Evolutionary conservation across 2,888 invertebrate species (phyloP).

Genomic region (Uropetala carovei): DNA sequence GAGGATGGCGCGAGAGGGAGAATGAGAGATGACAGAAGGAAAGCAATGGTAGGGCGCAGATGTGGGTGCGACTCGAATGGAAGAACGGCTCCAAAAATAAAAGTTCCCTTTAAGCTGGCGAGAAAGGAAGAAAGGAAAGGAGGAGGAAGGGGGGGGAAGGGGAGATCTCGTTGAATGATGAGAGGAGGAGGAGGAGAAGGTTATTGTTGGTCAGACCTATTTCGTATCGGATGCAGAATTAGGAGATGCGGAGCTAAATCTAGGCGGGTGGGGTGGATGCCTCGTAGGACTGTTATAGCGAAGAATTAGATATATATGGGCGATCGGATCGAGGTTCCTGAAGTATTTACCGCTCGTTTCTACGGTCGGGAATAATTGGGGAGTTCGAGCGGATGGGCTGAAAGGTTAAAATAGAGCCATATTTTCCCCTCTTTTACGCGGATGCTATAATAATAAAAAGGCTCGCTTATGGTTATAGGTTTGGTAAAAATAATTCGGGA

Average conservation of each 20-base stretch:
- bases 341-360: background rate
- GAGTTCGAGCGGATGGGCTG: background rate
- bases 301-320: background rate
- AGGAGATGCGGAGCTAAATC: background rate
- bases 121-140: background rate
- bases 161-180: background rate
- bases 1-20: constrained; percentile 3
- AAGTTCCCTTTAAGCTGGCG: background rate
- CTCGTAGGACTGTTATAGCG: background rate
- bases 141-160: background rate
- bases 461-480: background rate
- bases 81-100: constrained; percentile 10
- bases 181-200: no score
- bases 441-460: background rate
- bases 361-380: background rate
- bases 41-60: constrained; percentile 39
- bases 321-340: background rate
- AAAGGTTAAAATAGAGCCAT: background rate
- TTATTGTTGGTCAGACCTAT: background rate
- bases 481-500: background rate
- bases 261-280: no score
- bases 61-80: background rate
- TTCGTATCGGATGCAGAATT: background rate
- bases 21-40: constrained; percentile 51
- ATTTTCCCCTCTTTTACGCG: constrained; percentile 1